Evolutionary conservation across 2,888 invertebrate genomes (phyloP).

Genomic region (Drosophila acutilabella): DNA sequence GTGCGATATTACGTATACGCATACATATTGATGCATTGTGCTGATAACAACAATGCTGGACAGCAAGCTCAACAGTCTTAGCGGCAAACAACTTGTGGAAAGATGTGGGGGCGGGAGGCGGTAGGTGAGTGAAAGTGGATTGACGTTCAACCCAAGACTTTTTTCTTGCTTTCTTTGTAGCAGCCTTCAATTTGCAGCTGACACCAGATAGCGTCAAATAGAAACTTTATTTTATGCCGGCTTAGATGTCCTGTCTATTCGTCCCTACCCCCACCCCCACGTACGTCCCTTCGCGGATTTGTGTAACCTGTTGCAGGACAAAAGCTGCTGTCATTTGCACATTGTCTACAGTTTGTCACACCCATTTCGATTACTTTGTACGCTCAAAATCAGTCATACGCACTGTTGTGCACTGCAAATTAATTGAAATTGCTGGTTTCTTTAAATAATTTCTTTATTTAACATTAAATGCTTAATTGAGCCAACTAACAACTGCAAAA

Average conservation of each 20-base stretch:
- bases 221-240: conserved; percentile 27
- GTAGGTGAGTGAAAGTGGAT: conserved; percentile 16
- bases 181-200: conserved; percentile 24
- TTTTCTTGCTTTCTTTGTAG: conserved; percentile 15
- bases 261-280: neutral
- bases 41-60: conserved; percentile 60
- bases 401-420: conserved; percentile 10
- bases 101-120: neutral
- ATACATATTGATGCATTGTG: conserved; percentile 27
- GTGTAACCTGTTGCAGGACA: conserved; percentile 24
- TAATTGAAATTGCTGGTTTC: conserved; percentile 9
- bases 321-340: conserved; percentile 12
- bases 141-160: conserved; percentile 32
- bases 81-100: conserved; percentile 33
- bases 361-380: neutral
- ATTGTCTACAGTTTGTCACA: conserved; percentile 3
- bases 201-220: conserved; percentile 19
- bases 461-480: conserved; percentile 46
- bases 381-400: neutral
- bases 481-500: neutral
- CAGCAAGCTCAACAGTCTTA: conserved; percentile 27
- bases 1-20: conserved; percentile 46
- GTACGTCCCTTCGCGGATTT: neutral
- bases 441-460: conserved; percentile 34
- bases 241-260: conserved; percentile 6